Evolutionary conservation across 2,797 vertebrate species (phyloP), one percentile per base, ranked within the genome.

Genomic region (Lagorchestes hirsutus): DNA sequence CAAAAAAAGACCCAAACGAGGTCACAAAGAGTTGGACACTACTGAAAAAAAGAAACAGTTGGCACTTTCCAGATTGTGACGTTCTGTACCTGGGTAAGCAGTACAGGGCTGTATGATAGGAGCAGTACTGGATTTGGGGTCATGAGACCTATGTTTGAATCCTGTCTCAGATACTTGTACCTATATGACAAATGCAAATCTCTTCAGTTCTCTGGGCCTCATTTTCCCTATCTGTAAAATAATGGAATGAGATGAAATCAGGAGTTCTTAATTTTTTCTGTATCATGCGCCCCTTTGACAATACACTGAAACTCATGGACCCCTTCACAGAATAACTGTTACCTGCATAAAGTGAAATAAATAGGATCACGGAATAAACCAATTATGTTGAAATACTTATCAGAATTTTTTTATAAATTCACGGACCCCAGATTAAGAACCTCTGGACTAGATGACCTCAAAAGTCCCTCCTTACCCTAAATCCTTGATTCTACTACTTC

Each of bases 401-500:
- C 34, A 67, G 67, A 82, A 74, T 40, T n/a, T 24, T 67, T 74
- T 82, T 74, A n/a, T 74, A 40, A 40, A 2, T 82, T 40, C 2
- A 40, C 8, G 6, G 34, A n/a, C 34, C 14, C 62, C 62, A 74
- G 13, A 1, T 8, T 24, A 40, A 74, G 18, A 9, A 74, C 6
- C n/a, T 74, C 67, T 40, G 16, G 12, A 24, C n/a, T 82, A 82
- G n/a, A 24, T 74, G 5, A 74, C n/a, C 67, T 74, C 67, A 40
- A 40, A 74, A 74, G 14, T 8, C 18, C 40, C 67, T 24, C 24
- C 16, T 82, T 1, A 10, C 18, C 18, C n/a, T 46, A 82, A 82
- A 82, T 82, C 8, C 18, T 82, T 82, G n/a, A 46, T 82, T 24
- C 67, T 82, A 1, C 91, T 96, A 58, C 58, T 92, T 96, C 54